Percentiles rank a stretch among this genome's conserved stretches.
phyloP scores from a whole-genome alignment of 92 coral and sea anemone genomes.

The Palythoa grandiflora region DNA sequence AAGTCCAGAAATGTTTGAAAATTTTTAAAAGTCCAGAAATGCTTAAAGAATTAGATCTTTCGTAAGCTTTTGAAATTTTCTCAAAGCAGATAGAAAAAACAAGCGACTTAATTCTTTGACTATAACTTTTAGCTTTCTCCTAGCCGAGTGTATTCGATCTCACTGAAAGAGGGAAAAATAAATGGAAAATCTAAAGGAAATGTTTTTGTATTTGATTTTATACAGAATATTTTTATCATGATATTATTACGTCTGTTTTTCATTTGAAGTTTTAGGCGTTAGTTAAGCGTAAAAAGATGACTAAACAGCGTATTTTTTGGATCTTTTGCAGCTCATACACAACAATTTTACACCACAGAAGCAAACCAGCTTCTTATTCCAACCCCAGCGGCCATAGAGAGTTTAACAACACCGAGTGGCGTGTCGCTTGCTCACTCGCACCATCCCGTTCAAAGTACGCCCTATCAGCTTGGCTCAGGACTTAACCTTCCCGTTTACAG shows the following conservation, averaged over 20 bases:
- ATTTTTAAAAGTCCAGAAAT: not conserved
- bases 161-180: too few species aligned
- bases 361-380: conserved; percentile 75
- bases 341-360: conserved; percentile 80
- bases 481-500: conserved; percentile 65
- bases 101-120: not conserved
- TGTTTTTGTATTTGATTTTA: not conserved
- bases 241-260: not conserved
- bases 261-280: not conserved
- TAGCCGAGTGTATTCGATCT: too few species aligned
- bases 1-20: not conserved
- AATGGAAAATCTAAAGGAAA: too few species aligned
- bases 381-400: conserved; percentile 76
- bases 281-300: not conserved
- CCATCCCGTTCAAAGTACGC: conserved; percentile 67
- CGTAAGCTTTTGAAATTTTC: conserved; percentile 28
- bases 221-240: not conserved
- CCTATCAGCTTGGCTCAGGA: conserved; percentile 66
- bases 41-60: not conserved
- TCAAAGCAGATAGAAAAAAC: not conserved
- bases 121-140: too few species aligned
- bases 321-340: conserved; percentile 60
- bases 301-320: not conserved
- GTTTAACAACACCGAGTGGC: conserved; percentile 64
- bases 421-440: conserved; percentile 70